Conservation (phyloP, 2,797 vertebrate species). For the Moxostoma hubbsi region DNA sequence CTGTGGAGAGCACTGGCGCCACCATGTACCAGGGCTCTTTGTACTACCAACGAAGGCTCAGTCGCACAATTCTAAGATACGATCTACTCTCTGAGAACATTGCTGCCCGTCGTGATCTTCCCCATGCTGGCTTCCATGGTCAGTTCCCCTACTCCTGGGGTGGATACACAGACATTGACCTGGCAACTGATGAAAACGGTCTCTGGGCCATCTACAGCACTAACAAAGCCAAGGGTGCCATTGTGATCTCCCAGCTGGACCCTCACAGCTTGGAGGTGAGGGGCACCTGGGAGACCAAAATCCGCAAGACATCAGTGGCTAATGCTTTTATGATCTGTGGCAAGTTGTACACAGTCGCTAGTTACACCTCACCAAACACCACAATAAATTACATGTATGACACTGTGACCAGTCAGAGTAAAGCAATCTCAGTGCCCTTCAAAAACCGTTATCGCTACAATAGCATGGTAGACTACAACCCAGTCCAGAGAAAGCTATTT, state of each 20-base stretch:
- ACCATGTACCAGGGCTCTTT: conserved; percentile 85
- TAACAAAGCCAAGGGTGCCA: conserved; percentile 86
- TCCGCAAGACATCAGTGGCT: conserved; percentile 88
- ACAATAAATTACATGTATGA: conserved; percentile 86
- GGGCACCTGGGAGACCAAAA: conserved; percentile 90
- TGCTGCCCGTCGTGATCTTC: conserved; percentile 84
- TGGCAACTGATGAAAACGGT: conserved; percentile 88
- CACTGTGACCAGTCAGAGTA: conserved; percentile 78
- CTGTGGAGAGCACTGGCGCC: conserved; percentile 89
- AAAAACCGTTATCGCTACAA: conserved; percentile 87
- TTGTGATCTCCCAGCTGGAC: conserved; percentile 88
- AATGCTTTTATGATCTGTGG: conserved; percentile 94
- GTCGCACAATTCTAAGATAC: conserved; percentile 84
- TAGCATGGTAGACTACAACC: conserved; percentile 95
- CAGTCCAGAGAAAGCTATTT: conserved; percentile 85
- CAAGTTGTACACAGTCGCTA: conserved; percentile 88
- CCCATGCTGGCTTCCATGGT: conserved; percentile 88
- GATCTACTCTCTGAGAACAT: conserved; percentile 82
- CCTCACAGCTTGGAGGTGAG: conserved; percentile 84
- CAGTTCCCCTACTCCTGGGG: conserved; percentile 95
- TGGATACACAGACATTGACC: conserved; percentile 94
- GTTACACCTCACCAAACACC: conserved; percentile 82
- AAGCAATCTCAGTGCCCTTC: conserved; percentile 81
- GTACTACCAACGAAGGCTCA: conserved; percentile 87
- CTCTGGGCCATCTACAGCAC: conserved; percentile 96